A percentile compares a stretch with the other conserved stretches of the same genome.
Conservation (phyloP, 2,113 vertebrate species). For the Xenopus borealis region DNA sequence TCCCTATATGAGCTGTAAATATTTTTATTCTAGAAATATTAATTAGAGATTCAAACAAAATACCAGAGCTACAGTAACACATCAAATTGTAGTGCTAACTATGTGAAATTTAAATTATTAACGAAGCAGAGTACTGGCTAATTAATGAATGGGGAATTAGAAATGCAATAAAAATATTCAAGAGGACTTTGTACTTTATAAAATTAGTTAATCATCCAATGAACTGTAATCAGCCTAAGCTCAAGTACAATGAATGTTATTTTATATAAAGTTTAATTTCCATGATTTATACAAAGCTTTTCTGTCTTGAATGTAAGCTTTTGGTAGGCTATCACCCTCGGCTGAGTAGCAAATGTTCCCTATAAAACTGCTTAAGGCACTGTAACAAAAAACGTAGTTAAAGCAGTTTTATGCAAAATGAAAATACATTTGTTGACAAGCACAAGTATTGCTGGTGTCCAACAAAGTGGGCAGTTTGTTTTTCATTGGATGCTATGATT, state of each 20-base stretch:
- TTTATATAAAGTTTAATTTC: background rate
- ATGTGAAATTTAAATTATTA: background rate
- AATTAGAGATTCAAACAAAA: background rate
- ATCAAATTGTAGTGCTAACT: background rate
- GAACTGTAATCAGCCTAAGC: background rate
- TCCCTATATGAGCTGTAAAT: too few species aligned
- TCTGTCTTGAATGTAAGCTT: background rate
- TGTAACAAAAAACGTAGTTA: too few species aligned
- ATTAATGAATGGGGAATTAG: background rate
- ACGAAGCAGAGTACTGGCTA: background rate
- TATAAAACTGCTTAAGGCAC: too few species aligned
- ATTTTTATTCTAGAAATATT: background rate
- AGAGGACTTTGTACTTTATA: background rate
- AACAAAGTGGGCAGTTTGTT: too few species aligned
- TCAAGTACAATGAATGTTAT: background rate
- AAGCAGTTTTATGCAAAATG: too few species aligned
- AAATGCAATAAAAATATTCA: conserved; percentile 10
- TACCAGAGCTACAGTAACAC: background rate
- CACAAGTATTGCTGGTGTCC: too few species aligned
- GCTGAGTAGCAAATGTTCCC: background rate
- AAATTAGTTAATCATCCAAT: background rate
- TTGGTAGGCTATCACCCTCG: background rate
- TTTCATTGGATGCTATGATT: too few species aligned
- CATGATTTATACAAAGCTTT: background rate
- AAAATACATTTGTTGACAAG: too few species aligned